Evolutionary conservation across 2,797 vertebrate genomes (phyloP).

Genomic region (Craterocephalus amniculus): DNA sequence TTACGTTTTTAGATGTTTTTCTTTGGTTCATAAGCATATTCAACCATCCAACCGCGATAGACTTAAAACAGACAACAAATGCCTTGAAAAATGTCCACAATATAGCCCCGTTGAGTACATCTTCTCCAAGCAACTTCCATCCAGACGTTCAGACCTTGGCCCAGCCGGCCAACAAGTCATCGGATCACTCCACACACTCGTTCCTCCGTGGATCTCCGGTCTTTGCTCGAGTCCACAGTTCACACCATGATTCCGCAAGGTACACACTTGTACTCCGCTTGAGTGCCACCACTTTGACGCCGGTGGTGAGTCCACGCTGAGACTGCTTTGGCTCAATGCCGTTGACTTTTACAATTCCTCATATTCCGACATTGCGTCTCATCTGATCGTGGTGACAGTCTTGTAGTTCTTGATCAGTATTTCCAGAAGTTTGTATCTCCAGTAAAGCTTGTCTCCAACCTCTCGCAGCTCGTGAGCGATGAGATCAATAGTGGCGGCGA

Average conservation of each 20-base stretch:
- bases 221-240: slow-evolving; percentile 14
- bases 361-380: slow-evolving; percentile 10
- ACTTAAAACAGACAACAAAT: slow-evolving; percentile 4
- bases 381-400: slow-evolving; percentile 51
- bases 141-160: background rate
- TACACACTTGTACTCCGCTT: slow-evolving; percentile 12
- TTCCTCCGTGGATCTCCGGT: background rate
- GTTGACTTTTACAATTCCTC: slow-evolving; percentile 1
- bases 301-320: slow-evolving; percentile 6
- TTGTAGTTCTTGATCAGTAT: slow-evolving; percentile 70
- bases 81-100: background rate
- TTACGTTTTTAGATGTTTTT: background rate
- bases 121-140: slow-evolving; percentile 2
- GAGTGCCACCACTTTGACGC: background rate
- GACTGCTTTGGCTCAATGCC: background rate
- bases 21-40: background rate
- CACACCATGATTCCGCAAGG: background rate
- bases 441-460: slow-evolving; percentile 75
- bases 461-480: slow-evolving; percentile 71
- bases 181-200: background rate
- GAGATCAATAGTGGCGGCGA: slow-evolving; percentile 6
- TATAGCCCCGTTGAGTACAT: background rate
- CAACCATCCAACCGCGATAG: background rate
- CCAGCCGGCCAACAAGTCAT: background rate
- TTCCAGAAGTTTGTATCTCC: slow-evolving; percentile 77